A percentile compares a stretch with the other conserved stretches of the same genome.
Evolutionary conservation across 2,888 invertebrate species (phyloP).

Genomic region (Abrostola triplasia): DNA sequence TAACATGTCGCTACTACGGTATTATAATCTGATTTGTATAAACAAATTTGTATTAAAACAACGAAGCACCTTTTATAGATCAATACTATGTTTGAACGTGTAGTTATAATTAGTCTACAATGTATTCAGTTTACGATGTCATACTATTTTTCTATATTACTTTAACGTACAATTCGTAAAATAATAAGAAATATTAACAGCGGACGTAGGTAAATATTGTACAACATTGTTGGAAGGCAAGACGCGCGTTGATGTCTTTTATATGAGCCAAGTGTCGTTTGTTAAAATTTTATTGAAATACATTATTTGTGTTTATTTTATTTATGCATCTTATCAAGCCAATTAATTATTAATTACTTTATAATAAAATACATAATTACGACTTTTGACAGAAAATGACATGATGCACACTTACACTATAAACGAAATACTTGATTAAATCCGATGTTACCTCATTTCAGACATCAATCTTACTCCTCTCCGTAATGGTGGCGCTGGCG

Average conservation of each 20-base stretch:
- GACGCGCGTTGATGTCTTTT: slow-evolving; percentile 37
- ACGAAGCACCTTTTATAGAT: too few species aligned
- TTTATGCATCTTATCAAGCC: too few species aligned
- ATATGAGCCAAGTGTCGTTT: slow-evolving; percentile 1
- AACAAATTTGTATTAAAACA: too few species aligned
- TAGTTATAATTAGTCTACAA: too few species aligned
- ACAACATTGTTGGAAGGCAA: not conserved
- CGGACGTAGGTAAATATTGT: not conserved
- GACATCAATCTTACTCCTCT: slow-evolving; percentile 55
- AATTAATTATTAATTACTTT: too few species aligned
- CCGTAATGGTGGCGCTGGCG: slow-evolving; percentile 60
- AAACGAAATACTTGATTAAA: not conserved
- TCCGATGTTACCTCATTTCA: slow-evolving; percentile 24
- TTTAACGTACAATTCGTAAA: too few species aligned
- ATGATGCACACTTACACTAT: not conserved
- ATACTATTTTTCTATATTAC: too few species aligned
- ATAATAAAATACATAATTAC: not conserved
- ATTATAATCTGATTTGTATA: too few species aligned
- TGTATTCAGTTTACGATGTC: too few species aligned
- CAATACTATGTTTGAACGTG: too few species aligned
- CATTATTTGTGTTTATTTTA: not conserved
- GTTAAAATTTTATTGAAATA: not conserved
- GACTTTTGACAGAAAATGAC: not conserved
- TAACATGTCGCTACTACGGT: not conserved
- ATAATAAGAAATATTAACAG: not conserved